These are phyloP conservation scores for Apotomis turbidana DNA, from an alignment of 2,888 invertebrate genomes.

Conservation along the genomic window DNA sequence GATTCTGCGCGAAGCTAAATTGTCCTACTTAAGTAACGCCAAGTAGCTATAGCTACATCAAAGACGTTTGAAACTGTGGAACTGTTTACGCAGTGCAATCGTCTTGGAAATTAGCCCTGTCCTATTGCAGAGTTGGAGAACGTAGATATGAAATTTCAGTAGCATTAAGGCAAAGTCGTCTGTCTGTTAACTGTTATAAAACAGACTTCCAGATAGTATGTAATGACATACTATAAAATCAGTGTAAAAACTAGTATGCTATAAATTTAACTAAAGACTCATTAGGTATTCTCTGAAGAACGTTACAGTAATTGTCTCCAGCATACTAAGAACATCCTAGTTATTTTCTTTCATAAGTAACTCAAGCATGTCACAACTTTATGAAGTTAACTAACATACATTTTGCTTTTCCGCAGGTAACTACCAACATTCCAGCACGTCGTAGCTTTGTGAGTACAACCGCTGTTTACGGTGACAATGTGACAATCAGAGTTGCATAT, in stretches of 20 bases:
- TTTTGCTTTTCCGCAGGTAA: conserved; percentile 42
- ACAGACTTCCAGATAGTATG: no score
- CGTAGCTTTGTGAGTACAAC: conserved; percentile 27
- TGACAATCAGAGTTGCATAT: conserved; percentile 5
- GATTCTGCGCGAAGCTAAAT: conserved; percentile 67
- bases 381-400: conserved; percentile 43
- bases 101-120: conserved; percentile 23
- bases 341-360: no score
- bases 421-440: conserved; percentile 25
- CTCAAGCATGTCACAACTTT: conserved; percentile 7
- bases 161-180: background rate
- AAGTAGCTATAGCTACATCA: conserved; percentile 60
- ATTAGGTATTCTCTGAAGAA: no score
- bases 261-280: no score
- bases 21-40: conserved; percentile 65
- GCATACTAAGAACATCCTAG: no score
- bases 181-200: no score
- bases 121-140: background rate
- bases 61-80: conserved; percentile 49
- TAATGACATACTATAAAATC: no score
- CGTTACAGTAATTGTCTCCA: no score
- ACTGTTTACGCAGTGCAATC: conserved; percentile 35
- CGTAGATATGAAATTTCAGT: conserved; percentile 39
- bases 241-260: no score
- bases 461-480: conserved; percentile 8